phyloP scores from a whole-genome alignment of 2,113 vertebrate species.

The Protobothrops mucrosquamatus region DNA sequence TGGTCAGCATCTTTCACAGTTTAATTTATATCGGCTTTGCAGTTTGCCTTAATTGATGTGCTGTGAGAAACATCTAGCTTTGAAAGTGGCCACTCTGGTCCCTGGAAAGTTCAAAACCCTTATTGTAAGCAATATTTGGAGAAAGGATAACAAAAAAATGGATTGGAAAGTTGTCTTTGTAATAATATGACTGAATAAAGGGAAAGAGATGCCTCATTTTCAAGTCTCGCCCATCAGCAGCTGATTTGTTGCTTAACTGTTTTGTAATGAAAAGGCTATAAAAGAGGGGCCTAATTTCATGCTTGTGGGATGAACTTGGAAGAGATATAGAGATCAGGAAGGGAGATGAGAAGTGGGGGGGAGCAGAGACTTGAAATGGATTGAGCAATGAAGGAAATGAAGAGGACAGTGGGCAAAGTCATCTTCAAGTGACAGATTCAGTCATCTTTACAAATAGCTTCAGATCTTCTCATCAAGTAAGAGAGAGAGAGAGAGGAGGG shows the following conservation, averaged over 20 bases:
- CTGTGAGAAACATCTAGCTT: background rate
- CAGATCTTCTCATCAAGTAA: background rate
- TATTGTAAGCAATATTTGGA: background rate
- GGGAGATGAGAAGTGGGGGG: background rate
- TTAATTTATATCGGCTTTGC: constrained; percentile 15
- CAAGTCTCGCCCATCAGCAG: background rate
- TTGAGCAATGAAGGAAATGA: background rate
- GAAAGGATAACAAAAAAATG: background rate
- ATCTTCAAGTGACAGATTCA: background rate
- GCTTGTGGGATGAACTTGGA: background rate
- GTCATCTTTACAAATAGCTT: background rate
- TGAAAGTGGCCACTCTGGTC: background rate
- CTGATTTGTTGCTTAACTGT: background rate
- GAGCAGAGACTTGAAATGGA: background rate
- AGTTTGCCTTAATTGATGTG: background rate
- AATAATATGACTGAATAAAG: background rate
- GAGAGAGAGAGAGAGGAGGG: background rate
- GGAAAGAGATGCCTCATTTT: background rate
- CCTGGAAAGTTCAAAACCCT: background rate
- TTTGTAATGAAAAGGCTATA: background rate
- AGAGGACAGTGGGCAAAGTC: background rate
- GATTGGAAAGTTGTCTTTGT: background rate
- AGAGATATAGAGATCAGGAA: no score
- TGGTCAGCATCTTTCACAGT: background rate
- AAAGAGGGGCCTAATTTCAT: background rate